Evolutionary conservation across 2,113 vertebrate species (phyloP).

Genomic region (Tragelaphus buxtoni): DNA sequence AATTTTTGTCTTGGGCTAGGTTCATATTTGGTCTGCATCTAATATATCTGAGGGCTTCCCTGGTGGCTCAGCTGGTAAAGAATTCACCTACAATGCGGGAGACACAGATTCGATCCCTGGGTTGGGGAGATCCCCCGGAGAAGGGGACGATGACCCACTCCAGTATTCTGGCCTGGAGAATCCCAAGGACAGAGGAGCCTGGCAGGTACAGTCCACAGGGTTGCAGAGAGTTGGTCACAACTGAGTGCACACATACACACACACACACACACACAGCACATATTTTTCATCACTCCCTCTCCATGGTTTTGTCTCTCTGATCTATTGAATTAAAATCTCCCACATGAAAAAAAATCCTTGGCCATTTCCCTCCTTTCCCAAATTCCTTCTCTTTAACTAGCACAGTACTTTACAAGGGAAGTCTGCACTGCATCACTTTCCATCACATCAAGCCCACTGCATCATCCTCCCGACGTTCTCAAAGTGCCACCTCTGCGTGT

Average conservation of each 20-base stretch:
- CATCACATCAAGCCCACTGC: neutral
- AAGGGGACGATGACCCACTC: neutral
- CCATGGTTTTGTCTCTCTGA: neutral
- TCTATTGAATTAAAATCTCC: neutral
- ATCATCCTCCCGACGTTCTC: neutral
- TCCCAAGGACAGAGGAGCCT: neutral
- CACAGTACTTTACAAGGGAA: neutral
- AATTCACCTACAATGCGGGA: neutral
- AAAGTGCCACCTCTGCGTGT: accelerated
- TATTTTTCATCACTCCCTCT: neutral
- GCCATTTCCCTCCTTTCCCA: neutral
- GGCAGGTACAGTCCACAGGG: neutral
- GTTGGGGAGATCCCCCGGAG: neutral
- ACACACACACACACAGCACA: neutral
- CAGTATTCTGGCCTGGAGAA: neutral
- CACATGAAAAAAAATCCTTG: neutral
- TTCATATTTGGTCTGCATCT: neutral
- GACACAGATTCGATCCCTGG: accelerated
- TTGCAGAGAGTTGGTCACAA: neutral
- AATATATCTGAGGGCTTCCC: neutral
- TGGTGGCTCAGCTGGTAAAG: neutral
- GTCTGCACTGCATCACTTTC: neutral
- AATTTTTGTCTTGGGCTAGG: neutral
- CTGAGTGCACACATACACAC: neutral
- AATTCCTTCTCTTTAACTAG: neutral